Base-by-base conservation (phyloP, 2,888 invertebrate genomes). In the Plagodis dolabraria region DNA sequence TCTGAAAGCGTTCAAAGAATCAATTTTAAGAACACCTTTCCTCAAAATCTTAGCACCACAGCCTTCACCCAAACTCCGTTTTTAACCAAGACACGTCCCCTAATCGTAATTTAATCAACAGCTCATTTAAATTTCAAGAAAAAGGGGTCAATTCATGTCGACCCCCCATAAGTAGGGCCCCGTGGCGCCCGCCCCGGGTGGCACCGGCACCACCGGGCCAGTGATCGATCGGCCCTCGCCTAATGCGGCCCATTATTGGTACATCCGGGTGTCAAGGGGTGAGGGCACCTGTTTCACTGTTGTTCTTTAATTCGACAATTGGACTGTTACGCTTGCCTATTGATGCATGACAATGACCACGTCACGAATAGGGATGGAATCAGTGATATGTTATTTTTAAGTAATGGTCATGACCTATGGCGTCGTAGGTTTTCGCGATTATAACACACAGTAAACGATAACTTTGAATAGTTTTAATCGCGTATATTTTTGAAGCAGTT, bases 191-290 rank as follows among this genome's bases (percentile, higher is more conserved):
- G 54, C 47, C 40, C 50, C 51, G 42, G 52, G 22, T 55, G 54
- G 53, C 50, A 54, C 59, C 46, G 49, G 55, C 46, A 55, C 49
- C 49, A 9, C 9, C 22, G 35, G 8, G 40, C 53, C 36, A 47
- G 50, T 45, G 45, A 63, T 63, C 62, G 62, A 63, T 63, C 57
- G 60, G 60, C 44, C 63, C 61, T 59, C 60, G 53, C 51, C 53
- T 69, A 65, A 69, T 69, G 65, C 62, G 60, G 50, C 64, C 64
- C 63, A 65, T 63, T 67, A 63, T 60, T 53, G 63, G 55, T 66
- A 62, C 57, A 64, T 68, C 66, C 60, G 63, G 40, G 61, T 22
- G 57, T 47, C 49, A 53, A 40, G 47, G 54, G 35, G 43, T 42
- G 49, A 43, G 53, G 54, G 33, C 46, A 38, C 57, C 48, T 47